phyloP scores from a whole-genome alignment of 1,140 invertebrate genomes.

The Druon quercuslanigerum region DNA sequence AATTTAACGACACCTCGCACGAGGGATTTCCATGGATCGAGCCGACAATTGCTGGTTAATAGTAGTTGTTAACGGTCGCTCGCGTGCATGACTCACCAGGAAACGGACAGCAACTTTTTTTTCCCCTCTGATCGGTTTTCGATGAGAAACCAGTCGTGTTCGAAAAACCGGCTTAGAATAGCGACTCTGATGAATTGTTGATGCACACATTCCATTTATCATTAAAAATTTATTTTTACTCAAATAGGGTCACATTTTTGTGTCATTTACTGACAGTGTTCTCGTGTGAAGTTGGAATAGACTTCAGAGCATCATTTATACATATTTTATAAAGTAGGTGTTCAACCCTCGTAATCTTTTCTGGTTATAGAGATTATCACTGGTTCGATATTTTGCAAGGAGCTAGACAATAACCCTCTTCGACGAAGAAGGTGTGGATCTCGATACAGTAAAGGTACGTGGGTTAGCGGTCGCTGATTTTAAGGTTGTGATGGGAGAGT shows the following conservation, averaged over 20 bases:
- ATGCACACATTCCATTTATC: not conserved
- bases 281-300: too few species aligned
- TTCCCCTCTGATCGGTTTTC: not conserved
- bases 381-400: too few species aligned
- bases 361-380: too few species aligned
- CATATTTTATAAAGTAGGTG: too few species aligned
- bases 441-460: too few species aligned
- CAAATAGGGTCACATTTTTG: not conserved
- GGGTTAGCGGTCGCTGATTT: too few species aligned
- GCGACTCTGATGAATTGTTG: conserved; percentile 3
- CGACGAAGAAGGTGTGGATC: too few species aligned
- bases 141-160: conserved; percentile 12
- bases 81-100: conserved; percentile 24
- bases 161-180: not conserved
- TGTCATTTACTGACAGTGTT: not conserved
- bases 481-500: too few species aligned
- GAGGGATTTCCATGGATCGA: conserved; percentile 52
- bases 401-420: too few species aligned
- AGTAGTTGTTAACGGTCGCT: conserved; percentile 26
- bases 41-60: conserved; percentile 41
- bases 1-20: conserved; percentile 52
- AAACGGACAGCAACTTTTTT: not conserved
- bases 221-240: not conserved
- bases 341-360: too few species aligned
- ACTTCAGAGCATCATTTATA: too few species aligned